Conservation (phyloP, 1,140 invertebrate species). For the Lasioglossum albipes region DNA sequence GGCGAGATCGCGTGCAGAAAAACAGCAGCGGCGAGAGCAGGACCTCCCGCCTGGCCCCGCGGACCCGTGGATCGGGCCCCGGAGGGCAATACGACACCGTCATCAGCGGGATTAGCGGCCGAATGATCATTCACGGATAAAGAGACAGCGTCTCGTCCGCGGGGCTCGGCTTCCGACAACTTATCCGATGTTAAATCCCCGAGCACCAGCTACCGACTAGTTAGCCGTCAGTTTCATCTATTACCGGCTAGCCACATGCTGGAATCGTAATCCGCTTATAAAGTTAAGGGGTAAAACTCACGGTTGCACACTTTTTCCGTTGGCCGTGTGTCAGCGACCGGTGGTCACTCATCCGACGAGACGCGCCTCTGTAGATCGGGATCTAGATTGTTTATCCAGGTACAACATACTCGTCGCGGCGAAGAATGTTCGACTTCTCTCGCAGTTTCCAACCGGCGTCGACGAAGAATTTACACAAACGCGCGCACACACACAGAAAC, state of each 20-base stretch:
- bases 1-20: not conserved
- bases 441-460: not conserved
- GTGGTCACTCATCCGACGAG: constrained; percentile 20
- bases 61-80: too few species aligned
- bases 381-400: constrained; percentile 42
- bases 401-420: constrained; percentile 25
- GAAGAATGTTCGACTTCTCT: constrained; percentile 14
- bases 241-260: too few species aligned
- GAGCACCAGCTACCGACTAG: too few species aligned
- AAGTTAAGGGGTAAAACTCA: constrained; percentile 49
- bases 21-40: too few species aligned
- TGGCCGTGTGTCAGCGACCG: constrained; percentile 37
- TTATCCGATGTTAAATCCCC: too few species aligned
- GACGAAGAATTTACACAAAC: not conserved
- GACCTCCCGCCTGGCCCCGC: too few species aligned
- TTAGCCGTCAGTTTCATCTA: too few species aligned
- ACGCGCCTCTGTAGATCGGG: not conserved
- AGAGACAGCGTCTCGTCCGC: too few species aligned
- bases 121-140: too few species aligned
- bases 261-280: constrained; percentile 26
- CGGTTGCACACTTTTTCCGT: constrained; percentile 34
- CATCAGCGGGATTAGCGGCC: too few species aligned
- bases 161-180: too few species aligned
- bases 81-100: too few species aligned
- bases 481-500: not conserved